Base-by-base conservation (phyloP, 2,113 vertebrate species). In the Lophotis ruficrista region DNA sequence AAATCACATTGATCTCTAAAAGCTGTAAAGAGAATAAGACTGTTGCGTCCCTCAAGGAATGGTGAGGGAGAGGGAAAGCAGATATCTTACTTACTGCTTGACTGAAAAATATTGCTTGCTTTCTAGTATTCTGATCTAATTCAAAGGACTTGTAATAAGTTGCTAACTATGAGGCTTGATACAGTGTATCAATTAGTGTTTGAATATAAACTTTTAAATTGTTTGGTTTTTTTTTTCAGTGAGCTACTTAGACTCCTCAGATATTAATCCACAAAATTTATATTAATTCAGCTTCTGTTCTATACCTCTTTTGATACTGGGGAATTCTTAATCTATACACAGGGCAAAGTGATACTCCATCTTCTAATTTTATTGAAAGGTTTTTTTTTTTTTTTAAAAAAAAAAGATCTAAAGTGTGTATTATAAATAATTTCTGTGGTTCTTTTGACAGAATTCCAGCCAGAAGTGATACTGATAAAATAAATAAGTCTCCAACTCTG, bases 371-470 rank as follows among this genome's bases (percentile, higher is more conserved):
- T 50, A 78, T 80, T 80, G 37, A 35, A 80, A 82, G 48, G 22
- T 23, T 50, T 50, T 50, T 24, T 53, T 3, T 13, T 30, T 64
- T 41, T 43, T 50, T 25, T 1, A 35, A 48, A 54, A 73, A 45
- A 75, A 33, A 66, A 35, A 81, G 37, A 83, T 51, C 21, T 56
- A 68, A 20, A 76, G 2, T 66, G 50, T 70, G 4, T 45, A 8
- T 68, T 60, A 58, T 23, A 83, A 95, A 57, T 48, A 71, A 54
- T 85, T 79, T 48, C 47, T 68, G 9, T 80, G 37, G 41, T 43
- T 43, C 82, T 97, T 94, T 72, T 57, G 57, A 92, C 94, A 98
- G 98, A 97, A 97, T 98, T 92, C 89, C 98, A 95, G 81, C 43
- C 7, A 94, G 92, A 96, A 96, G 62, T 56, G 94, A 96, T 94